A percentile compares a stretch with the other conserved stretches of the same genome.
Evolutionary conservation across 2,888 invertebrate genomes (phyloP).

Genomic region (Hirtodrosophila confusa): DNA sequence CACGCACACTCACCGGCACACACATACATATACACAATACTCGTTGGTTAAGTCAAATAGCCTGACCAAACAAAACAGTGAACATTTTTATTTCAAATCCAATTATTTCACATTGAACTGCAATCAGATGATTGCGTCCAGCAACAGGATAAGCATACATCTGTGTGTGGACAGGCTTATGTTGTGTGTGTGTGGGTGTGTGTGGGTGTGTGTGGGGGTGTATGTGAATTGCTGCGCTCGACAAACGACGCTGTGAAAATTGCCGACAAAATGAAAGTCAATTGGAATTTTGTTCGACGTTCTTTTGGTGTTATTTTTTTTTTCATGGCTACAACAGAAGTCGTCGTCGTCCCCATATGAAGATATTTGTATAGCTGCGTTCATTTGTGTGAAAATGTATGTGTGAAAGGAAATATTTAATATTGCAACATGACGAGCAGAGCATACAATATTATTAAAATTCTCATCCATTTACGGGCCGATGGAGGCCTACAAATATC

Average conservation of each 20-base stretch:
- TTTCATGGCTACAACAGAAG: constrained; percentile 18
- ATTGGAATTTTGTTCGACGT: constrained; percentile 49
- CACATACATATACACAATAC: constrained; percentile 3
- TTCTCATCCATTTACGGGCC: constrained; percentile 50
- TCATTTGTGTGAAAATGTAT: constrained; percentile 13
- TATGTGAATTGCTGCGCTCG: constrained; percentile 40
- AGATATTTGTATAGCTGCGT: constrained; percentile 46
- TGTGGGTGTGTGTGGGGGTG: constrained; percentile 12
- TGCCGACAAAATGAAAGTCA: constrained; percentile 78
- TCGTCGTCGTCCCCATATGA: constrained; percentile 26
- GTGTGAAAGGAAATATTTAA: constrained; percentile 68
- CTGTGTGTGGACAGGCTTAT: constrained; percentile 12
- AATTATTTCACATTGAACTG: constrained; percentile 81
- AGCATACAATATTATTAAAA: constrained; percentile 65
- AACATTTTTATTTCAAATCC: constrained; percentile 80
- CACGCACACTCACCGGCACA: constrained; percentile 6
- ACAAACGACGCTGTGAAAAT: constrained; percentile 65
- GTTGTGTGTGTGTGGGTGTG: constrained; percentile 12
- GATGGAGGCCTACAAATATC: constrained; percentile 50
- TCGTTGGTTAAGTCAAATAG: constrained; percentile 32
- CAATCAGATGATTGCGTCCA: constrained; percentile 81
- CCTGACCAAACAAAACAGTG: constrained; percentile 44
- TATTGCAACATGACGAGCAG: constrained; percentile 63
- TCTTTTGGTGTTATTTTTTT: constrained; percentile 23
- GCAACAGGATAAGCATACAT: constrained; percentile 62